Base-by-base conservation (phyloP, 2,113 vertebrate genomes). In the Sebastes schlegelii region DNA sequence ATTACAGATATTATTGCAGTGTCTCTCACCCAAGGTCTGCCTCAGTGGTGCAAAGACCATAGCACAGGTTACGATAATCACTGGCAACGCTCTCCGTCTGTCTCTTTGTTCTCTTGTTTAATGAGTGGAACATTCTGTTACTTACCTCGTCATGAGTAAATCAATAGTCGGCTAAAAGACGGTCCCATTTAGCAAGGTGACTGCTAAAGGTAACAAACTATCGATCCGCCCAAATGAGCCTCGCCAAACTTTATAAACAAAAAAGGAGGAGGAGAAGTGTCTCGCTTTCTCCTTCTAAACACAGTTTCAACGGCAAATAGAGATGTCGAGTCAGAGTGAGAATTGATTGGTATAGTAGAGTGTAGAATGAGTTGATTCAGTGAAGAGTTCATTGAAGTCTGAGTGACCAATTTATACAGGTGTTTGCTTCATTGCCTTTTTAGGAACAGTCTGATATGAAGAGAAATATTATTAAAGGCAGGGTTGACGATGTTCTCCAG, bases 141-240 rank as follows among this genome's bases (percentile, higher is more conserved):
- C 58, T 75, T 54, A 69, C 67, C 63, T 54, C 21, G 17, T 82
- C 70, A 75, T 17, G 68, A 48, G 73, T 81, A 23, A 84, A 86
- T 89, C 84, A 79, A 81, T 84, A 82, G 16, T 61, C 64, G 45
- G 43, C 60, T 52, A 43, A 74, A 80, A 69, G 77, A 74, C 48
- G 2, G 13, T 76, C 46, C 64, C 84, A 67, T 77, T 81, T 71
- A 78, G 69, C 74, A 75, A 76, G 77, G 74, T 52, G 74, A 84
- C 81, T 82, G 80, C 68, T 75, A 68, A 71, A 78, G 63, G 78
- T 48, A 74, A 26, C 55, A 54, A 62, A 49, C 48, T 76, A 86
- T 84, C 5, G 74, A 86, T 82, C 81, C 49, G 42, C 45, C 43
- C 43, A 79, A 78, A 86, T 82, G 65, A 89, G 74, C 51, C 34